Base-by-base conservation (phyloP, 30 jellyfish, hydroid and myxozoan species). In the Nemopilema nomurai region DNA sequence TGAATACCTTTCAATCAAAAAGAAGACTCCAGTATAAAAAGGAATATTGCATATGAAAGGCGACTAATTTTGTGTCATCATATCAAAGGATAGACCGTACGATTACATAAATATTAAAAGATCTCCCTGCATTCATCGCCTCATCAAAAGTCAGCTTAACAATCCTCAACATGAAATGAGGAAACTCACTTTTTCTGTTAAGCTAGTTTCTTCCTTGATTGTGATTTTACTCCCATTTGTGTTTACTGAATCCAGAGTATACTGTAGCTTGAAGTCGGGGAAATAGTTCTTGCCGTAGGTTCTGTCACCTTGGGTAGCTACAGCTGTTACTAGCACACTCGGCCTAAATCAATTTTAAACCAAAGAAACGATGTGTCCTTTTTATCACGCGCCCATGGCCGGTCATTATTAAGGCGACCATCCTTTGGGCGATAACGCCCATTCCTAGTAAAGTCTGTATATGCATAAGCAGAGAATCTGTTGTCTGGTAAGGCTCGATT, bases 291-390 rank as follows among this genome's bases (percentile, higher is more conserved):
- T 31, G 20, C 81, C 96, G 28, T 64, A 78, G 8, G 87, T 71
- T 18, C 87, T 70, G 51, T 87, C 96, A 13, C 96, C 96, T 53
- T 89, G 96, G 8, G 71, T 80, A 23, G 96, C 67, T 26, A 89
- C 67, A 28, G 81, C 96, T 27, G 70, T 81, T n/a, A 89, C 92
- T 24, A 75, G 69, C 92, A 89, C 0, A 74, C 81, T 16, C 87
- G 76, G 29, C 96, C 96, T 1, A 89, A 62, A 73, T 87, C 96
- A 28, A 87, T 84, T 26, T 76, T 77, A 62, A 86, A 78, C 95
- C 95, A 86, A 1, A 69, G 52, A 50, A 20, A 26, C 17, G 57
- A 22, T 0, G 76, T 0, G 0, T 22, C 67, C 7, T 65, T 1
- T 49, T 49, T 74, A 16, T 26, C 6, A 1, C 28, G 18, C 30